Conservation (phyloP, 2,113 vertebrate genomes). For the Lipotes vexillifer region DNA sequence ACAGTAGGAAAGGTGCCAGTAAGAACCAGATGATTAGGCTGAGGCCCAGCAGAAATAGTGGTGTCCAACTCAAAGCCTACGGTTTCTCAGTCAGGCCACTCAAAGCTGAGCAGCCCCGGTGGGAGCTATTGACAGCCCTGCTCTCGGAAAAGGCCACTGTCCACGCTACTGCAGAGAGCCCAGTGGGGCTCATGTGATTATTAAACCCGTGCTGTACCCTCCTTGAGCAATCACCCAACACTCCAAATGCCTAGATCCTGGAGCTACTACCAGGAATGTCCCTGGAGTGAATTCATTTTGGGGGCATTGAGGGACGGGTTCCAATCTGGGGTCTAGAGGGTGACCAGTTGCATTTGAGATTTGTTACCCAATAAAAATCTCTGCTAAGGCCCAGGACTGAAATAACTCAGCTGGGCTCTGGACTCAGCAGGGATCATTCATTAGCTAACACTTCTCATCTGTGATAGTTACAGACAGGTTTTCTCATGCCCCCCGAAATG, state of each 20-base stretch:
- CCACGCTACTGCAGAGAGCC: not conserved
- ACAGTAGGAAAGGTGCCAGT: not conserved
- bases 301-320: constrained; percentile 14
- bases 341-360: constrained; percentile 70
- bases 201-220: not conserved
- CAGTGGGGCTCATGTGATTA: not conserved
- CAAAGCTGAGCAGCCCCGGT: not conserved
- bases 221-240: constrained; percentile 53
- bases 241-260: constrained; percentile 53
- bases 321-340: constrained; percentile 50
- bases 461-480: constrained; percentile 75
- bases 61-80: not conserved
- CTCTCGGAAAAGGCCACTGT: not conserved
- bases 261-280: constrained; percentile 59
- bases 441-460: constrained; percentile 78
- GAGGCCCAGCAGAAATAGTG: constrained; percentile 7
- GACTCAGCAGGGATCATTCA: constrained; percentile 73
- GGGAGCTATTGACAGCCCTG: not conserved
- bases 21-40: not conserved
- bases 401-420: constrained; percentile 75
- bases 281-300: constrained; percentile 60
- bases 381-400: constrained; percentile 67
- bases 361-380: constrained; percentile 76
- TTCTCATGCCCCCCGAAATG: constrained; percentile 74
- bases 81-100: not conserved